These are phyloP conservation scores for Muntiacus muntjak DNA, from an alignment of 2,113 vertebrate genomes.

Conservation along the genomic window DNA sequence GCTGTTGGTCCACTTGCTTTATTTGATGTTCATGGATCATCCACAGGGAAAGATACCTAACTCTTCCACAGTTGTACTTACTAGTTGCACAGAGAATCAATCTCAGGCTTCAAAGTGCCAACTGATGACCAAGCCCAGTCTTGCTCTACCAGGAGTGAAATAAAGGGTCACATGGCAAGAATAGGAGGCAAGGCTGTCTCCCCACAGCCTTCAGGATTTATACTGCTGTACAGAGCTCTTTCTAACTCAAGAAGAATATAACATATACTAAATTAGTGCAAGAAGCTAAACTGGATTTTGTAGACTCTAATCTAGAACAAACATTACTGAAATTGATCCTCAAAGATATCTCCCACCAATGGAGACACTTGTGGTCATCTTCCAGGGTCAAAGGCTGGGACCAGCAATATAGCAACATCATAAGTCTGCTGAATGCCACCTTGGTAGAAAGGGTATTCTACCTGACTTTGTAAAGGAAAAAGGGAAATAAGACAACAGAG, in stretches of 20 bases:
- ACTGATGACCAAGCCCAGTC: not conserved
- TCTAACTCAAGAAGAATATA: not conserved
- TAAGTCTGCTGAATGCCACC: not conserved
- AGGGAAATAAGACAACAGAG: not conserved
- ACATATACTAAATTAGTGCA: not conserved
- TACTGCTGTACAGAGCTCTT: not conserved
- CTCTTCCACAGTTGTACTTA: not conserved
- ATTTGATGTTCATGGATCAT: not conserved
- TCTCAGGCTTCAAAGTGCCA: not conserved
- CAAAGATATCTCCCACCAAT: not conserved
- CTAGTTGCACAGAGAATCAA: not conserved
- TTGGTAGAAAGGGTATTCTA: not conserved
- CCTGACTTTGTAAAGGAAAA: not conserved
- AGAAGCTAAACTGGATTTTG: not conserved
- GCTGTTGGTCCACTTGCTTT: not conserved
- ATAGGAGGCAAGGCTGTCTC: not conserved
- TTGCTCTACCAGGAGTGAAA: not conserved
- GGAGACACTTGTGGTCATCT: not conserved
- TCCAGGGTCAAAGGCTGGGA: not conserved
- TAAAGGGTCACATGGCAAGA: not conserved
- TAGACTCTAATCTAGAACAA: not conserved
- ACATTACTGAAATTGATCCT: not conserved
- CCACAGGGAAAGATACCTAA: not conserved
- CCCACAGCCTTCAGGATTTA: not conserved
- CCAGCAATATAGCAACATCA: not conserved